These are phyloP conservation scores for Conus canariensis DNA, from an alignment of 2,888 invertebrate species.

Conservation along the genomic window DNA sequence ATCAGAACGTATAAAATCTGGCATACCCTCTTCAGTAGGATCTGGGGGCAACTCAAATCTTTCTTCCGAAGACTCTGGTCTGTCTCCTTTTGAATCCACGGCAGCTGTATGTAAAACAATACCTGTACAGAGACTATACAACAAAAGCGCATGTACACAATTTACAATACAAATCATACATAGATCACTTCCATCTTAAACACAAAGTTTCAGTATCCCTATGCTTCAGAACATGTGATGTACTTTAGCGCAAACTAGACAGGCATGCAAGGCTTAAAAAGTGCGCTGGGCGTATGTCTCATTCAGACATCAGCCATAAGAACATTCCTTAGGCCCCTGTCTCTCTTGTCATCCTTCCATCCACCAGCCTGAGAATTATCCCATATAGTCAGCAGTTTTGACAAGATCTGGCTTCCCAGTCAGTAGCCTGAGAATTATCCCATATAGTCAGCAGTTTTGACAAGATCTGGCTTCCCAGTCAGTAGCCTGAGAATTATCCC, in stretches of 20 bases:
- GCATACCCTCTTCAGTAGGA: constrained; percentile 63
- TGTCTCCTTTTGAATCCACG: not conserved
- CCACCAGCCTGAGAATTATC: no score
- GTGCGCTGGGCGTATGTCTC: not conserved
- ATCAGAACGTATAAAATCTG: not conserved
- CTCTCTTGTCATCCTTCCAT: no score
- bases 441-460: no score
- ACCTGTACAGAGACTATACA: no score
- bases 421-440: no score
- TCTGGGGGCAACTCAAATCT: constrained; percentile 53
- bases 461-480: no score
- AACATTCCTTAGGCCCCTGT: no score
- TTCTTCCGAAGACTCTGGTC: constrained; percentile 33
- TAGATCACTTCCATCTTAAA: not conserved
- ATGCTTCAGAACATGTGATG: no score
- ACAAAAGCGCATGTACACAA: not conserved
- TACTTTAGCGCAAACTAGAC: not conserved
- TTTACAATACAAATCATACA: not conserved
- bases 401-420: no score
- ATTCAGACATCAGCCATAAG: not conserved
- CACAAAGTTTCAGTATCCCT: not conserved
- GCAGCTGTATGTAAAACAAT: no score
- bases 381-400: no score
- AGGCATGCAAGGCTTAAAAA: not conserved
- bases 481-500: no score